These are phyloP conservation scores for Lontra canadensis DNA, from an alignment of 2,113 vertebrate species.

Conservation along the genomic window DNA sequence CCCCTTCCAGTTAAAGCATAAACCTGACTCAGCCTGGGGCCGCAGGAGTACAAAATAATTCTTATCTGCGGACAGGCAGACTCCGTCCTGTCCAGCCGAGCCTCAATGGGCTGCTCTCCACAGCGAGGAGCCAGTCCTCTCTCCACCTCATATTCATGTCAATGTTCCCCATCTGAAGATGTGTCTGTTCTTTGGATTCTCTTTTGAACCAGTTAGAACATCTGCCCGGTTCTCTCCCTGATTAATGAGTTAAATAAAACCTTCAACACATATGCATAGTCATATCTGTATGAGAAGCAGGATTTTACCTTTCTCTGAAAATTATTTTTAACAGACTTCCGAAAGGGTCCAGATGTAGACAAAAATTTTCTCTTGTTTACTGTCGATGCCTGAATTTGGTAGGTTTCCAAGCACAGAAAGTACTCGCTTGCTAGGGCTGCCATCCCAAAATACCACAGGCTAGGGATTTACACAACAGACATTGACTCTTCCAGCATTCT, in stretches of 20 bases:
- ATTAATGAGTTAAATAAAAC: not conserved
- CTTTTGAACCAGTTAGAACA: not conserved
- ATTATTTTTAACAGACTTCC: not conserved
- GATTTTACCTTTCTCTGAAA: not conserved
- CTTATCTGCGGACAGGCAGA: not conserved
- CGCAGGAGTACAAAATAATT: not conserved
- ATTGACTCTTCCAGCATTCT: not conserved
- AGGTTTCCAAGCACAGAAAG: not conserved
- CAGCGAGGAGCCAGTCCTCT: not conserved
- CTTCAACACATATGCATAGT: not conserved
- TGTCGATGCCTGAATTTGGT: not conserved
- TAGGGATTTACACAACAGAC: not conserved
- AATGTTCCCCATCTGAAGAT: not conserved
- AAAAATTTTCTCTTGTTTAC: not conserved
- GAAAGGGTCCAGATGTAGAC: not conserved
- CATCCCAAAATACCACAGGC: rapidly evolving
- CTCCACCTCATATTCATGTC: not conserved
- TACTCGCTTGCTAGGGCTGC: not conserved
- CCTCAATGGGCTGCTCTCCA: not conserved
- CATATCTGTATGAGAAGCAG: not conserved
- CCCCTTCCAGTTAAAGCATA: not conserved
- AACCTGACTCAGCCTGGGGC: not conserved
- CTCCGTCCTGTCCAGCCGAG: not conserved
- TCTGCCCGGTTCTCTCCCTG: not conserved
- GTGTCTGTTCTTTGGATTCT: not conserved